Evolutionary conservation across 2,888 invertebrate species (phyloP), one percentile per base, ranked within the genome.

Genomic region (Anarsia innoxiella): DNA sequence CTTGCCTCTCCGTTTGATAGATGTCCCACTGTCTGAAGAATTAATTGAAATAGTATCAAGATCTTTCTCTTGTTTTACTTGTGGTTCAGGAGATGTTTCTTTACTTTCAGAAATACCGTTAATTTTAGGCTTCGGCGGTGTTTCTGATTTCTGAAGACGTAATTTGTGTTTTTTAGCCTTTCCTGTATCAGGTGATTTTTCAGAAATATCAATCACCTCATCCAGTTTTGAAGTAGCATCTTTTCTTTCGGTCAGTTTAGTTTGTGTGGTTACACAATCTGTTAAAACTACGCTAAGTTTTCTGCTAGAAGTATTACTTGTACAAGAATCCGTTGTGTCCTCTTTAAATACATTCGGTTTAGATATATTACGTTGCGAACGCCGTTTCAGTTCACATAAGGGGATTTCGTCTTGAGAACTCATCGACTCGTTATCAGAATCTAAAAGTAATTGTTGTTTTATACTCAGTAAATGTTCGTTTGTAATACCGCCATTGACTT

Each of bases 11-110:
- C 58, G 53, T 49, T 52, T 66, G 0, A 40, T 33, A 27, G 66
- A 57, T 1, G 53, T 33, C 12, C 51, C 54, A 19, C 63, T 66
- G 19, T 61, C 62, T 49, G 66, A 60, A 14, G 66, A 59, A 41
- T 54, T 53, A 2, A 61, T 37, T 8, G 63, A 61, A 6, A 40
- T 43, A 3, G 45, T 50, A 9, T 59, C 55, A 8, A 39, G 33
- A 4, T 55, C 51, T 14, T 32, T 25, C 38, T 49, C 49, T 14
- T 46, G 37, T 13, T 33, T 33, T 2, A 2, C 10, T 11, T 4
- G 12, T 13, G 12, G 25, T 13, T 25, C 35, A 4, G 38, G 37
- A 13, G 26, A 31, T 25, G 14, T 9, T 1, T 28, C 15, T 28
- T 38, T 41, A n/a, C 28, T 35, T 4, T 31, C 27, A 12, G 10